Evolutionary conservation across 2,888 invertebrate species (phyloP), one percentile per base, ranked within the genome.

Genomic region (Acronicta psi): DNA sequence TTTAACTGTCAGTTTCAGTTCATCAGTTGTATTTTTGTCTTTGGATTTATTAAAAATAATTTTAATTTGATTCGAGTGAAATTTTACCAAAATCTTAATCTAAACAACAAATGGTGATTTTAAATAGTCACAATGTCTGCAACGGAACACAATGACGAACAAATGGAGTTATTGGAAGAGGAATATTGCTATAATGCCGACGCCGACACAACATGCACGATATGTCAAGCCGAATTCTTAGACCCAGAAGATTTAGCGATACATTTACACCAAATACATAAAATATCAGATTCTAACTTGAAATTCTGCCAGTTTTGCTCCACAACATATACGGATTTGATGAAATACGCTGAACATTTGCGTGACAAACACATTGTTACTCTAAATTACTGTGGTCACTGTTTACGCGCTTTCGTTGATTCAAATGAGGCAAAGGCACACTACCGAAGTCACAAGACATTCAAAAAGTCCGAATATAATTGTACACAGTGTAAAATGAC

Each of bases 201-300:
- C 11, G 51, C 13, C 0, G 76, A 76, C 1, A 73, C 70, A 0
- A 70, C 55, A 8, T 76, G 76, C 10, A 51, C 62, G 0, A 54
- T 78, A 11, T 76, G 76, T 16, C 47, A 59, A 20, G 76, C 76
- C 0, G 76, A 93, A 74, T 93, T 93, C 31, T 68, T 93, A 0
- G 91, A 93, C 14, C 65, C 80, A 0, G 87, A 85, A 1, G 93
- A 93, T 51, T 67, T 93, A 7, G 46, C 75, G 0, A 43, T 87
- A 0, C 93, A 93, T 50, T 41, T 85, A 2, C 55, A 60, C 0
- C 90, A 90, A 56, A 75, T 92, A 2, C 93, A 93, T 54, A 59
- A 59, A 36, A 46, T 31, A 29, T 8, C 17, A 2, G 44, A 6
- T 0, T 5, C 41, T 8, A 34, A 40, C 6, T 13, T 57, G 1